Evolutionary conservation across 2,888 invertebrate species (phyloP), one percentile per base, ranked within the genome.

Genomic region (Cotesia congregata): DNA sequence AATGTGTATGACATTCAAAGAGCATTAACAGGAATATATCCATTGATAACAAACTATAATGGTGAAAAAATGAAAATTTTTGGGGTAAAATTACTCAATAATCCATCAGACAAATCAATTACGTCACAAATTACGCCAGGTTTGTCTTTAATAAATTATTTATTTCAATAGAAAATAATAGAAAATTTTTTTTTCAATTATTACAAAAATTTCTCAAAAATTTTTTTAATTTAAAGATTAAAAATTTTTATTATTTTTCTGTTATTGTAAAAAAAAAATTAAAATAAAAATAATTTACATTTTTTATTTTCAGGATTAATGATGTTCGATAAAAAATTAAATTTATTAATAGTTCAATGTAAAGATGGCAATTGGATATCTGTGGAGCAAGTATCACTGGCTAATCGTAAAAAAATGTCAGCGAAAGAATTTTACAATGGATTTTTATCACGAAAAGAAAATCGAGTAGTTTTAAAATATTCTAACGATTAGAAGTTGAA

Each of bases 351-450:
- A 86, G 91, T 96, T 50, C 90, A 92, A 75, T 96, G 96, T 90
- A 92, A 91, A 80, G 92, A 93, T 84, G 90, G 91, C 72, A 91
- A 90, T 81, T 94, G 92, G 90, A 90, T 97, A 78, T 92, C 93
- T 87, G 92, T 95, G 76, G 90, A 90, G 81, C 91, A 92, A 82
- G 82, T 97, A 75, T 91, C 93, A 84, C 88, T 96, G 77, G 90
- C 93, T 81, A 93, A 94, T 7, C 94, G 93, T 87, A 94, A 92
- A 87, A 90, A 92, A 83, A 95, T 97, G 93, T 92, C 91, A 71
- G 95, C 96, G 2, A 85, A 90, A 83, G 96, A 96, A 86, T 98
- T 98, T 91, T 93, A 93, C 89, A 97, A 97, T 91, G 97, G 97
- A 6, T 97, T 94, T 89, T 90, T 97, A 41, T 93, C 92, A 85